Conservation (phyloP, 1,140 invertebrate species). For the Hyposmocoma kahamanoa region DNA sequence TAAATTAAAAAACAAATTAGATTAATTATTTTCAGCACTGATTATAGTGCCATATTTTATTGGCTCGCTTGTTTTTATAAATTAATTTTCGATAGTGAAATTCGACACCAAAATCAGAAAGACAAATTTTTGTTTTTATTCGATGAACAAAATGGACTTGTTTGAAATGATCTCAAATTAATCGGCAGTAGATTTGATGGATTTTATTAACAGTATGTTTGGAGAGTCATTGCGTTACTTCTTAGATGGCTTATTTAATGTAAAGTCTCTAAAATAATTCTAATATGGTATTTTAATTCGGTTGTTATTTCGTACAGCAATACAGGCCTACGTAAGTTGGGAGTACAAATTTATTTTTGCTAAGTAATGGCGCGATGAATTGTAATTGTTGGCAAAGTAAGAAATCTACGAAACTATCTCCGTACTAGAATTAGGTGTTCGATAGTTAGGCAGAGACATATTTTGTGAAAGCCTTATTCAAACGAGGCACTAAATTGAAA, state of each 20-base stretch:
- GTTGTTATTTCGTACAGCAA: too few species aligned
- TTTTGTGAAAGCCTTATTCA: constrained; percentile 48
- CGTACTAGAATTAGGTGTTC: constrained; percentile 42
- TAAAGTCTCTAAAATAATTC: too few species aligned
- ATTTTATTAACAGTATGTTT: constrained; percentile 11
- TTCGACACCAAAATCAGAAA: constrained; percentile 65
- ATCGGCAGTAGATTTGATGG: constrained; percentile 28
- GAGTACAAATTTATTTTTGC: constrained; percentile 47
- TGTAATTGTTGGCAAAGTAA: constrained; percentile 16
- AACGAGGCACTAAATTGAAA: constrained; percentile 38
- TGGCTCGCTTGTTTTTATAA: constrained; percentile 57
- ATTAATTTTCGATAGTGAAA: constrained; percentile 60
- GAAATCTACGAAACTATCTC: constrained; percentile 12
- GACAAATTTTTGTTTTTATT: constrained; percentile 44
- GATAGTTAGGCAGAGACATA: constrained; percentile 50
- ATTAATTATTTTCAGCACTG: constrained; percentile 64
- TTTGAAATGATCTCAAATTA: constrained; percentile 55
- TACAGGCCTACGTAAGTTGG: constrained; percentile 38
- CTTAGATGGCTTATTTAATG: too few species aligned
- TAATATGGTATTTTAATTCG: too few species aligned
- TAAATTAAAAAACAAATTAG: constrained; percentile 49
- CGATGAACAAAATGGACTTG: constrained; percentile 46
- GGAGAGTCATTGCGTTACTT: constrained; percentile 10
- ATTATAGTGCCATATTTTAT: constrained; percentile 68
- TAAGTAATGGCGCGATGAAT: constrained; percentile 5